A percentile compares a stretch with the other conserved stretches of the same genome.
These are phyloP conservation scores for Micronycteris hirsuta DNA, from an alignment of 2,113 vertebrate species.

Conservation along the genomic window DNA sequence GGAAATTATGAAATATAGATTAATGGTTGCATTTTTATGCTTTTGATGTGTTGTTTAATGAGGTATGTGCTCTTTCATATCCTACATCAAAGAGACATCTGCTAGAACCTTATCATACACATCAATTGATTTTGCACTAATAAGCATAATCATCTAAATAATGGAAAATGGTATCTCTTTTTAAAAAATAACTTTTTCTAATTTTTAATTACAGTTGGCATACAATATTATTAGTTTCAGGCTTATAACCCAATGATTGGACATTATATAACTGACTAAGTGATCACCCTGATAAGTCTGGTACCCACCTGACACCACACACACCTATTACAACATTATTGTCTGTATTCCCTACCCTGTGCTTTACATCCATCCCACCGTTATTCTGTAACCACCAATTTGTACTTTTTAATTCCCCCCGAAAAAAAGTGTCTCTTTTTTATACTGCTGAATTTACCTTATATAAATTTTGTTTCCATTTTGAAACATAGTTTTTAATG, in stretches of 20 bases:
- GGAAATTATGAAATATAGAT: slow-evolving; percentile 81
- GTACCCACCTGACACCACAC: not conserved
- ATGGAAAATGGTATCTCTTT: slow-evolving; percentile 61
- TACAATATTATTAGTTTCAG: not conserved
- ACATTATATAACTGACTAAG: not conserved
- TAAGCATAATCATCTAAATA: slow-evolving; percentile 75
- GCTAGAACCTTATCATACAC: slow-evolving; percentile 70
- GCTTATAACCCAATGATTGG: not conserved
- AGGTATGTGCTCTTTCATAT: slow-evolving; percentile 78
- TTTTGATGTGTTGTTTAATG: slow-evolving; percentile 85
- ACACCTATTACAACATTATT: not conserved
- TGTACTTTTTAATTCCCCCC: not conserved
- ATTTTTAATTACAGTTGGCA: not conserved
- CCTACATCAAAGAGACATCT: slow-evolving; percentile 80
- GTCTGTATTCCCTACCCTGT: not conserved
- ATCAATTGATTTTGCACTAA: slow-evolving; percentile 78
- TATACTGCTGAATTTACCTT: slow-evolving; percentile 34
- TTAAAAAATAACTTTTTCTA: not conserved
- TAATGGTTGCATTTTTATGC: slow-evolving; percentile 79
- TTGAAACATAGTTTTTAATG: slow-evolving; percentile 29
- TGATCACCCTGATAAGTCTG: not conserved
- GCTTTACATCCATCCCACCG: not conserved
- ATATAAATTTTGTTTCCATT: slow-evolving; percentile 40
- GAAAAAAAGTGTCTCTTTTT: slow-evolving; percentile 39
- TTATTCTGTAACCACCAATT: not conserved